phyloP scores from a whole-genome alignment of 2,113 vertebrate species.

The Hirundichthys speculiger region DNA sequence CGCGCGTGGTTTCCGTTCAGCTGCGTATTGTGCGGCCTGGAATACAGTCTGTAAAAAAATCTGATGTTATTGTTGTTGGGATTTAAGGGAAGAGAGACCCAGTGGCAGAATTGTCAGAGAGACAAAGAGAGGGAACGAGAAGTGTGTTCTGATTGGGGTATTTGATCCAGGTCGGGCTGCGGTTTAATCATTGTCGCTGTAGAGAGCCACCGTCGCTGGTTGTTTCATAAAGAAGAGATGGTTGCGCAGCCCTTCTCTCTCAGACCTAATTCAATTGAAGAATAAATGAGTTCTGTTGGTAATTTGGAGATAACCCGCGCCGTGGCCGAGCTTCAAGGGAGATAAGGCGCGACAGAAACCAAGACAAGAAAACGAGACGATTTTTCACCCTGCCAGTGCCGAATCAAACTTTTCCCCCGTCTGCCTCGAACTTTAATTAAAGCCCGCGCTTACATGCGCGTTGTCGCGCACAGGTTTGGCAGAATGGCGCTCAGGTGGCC shows the following conservation, averaged over 20 bases:
- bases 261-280: constrained; percentile 79
- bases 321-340: constrained; percentile 66
- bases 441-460: constrained; percentile 74
- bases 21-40: constrained; percentile 1
- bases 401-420: constrained; percentile 75
- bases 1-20: constrained; percentile 5
- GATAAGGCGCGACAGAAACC: constrained; percentile 77
- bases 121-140: constrained; percentile 40
- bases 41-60: constrained; percentile 8
- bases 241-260: constrained; percentile 46
- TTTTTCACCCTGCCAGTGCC: constrained; percentile 74
- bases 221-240: constrained; percentile 62
- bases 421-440: constrained; percentile 79
- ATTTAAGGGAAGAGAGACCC: constrained; percentile 1
- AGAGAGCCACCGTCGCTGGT: constrained; percentile 40
- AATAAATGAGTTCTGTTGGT: constrained; percentile 83
- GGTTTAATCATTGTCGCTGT: constrained; percentile 56
- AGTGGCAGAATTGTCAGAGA: constrained; percentile 29
- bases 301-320: constrained; percentile 82
- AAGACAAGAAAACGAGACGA: constrained; percentile 78
- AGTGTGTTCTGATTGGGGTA: constrained; percentile 51
- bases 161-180: constrained; percentile 64
- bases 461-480: constrained; percentile 47
- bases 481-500: constrained; percentile 22
- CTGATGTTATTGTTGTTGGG: constrained; percentile 13